Conservation (phyloP, 2,888 invertebrate species). For the Dorcus parallelipipedus region DNA sequence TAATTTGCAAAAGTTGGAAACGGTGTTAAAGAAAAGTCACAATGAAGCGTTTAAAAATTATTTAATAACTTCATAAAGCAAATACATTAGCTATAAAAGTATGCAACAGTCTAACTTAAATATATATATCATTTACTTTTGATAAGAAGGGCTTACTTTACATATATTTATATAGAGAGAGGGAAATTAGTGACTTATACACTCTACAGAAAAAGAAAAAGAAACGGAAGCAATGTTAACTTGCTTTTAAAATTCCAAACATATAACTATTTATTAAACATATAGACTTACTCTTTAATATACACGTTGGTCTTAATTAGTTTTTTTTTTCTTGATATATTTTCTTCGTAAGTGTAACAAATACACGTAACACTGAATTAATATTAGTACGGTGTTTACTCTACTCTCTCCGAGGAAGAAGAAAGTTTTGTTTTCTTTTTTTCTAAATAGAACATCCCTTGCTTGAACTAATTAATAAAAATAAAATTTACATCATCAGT, state of each 20-base stretch:
- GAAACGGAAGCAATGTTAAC: slow-evolving; percentile 3
- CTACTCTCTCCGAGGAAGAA: slow-evolving; percentile 11
- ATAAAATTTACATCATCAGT: slow-evolving; percentile 16
- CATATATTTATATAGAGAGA: neutral
- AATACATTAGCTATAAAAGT: slow-evolving; percentile 21
- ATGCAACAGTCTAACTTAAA: slow-evolving; percentile 4
- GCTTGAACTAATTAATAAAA: slow-evolving; percentile 5
- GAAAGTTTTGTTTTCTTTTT: slow-evolving; percentile 4
- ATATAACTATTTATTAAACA: neutral
- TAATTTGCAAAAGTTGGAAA: no score
- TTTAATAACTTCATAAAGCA: slow-evolving; percentile 20
- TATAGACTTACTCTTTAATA: slow-evolving; percentile 2
- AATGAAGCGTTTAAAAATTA: slow-evolving; percentile 18
- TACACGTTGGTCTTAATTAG: slow-evolving; percentile 18
- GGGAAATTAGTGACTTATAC: neutral
- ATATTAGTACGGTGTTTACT: slow-evolving; percentile 19
- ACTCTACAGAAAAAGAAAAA: neutral
- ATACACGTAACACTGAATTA: slow-evolving; percentile 18
- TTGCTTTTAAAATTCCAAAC: neutral
- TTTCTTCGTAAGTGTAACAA: slow-evolving; percentile 16
- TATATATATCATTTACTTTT: neutral
- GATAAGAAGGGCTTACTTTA: neutral
- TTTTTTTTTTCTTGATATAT: slow-evolving; percentile 14
- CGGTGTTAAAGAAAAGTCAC: slow-evolving; percentile 4
- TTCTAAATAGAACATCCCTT: slow-evolving; percentile 15